These are phyloP conservation scores for Drosophila busckii DNA, from an alignment of 1,140 invertebrate species.

Conservation along the genomic window DNA sequence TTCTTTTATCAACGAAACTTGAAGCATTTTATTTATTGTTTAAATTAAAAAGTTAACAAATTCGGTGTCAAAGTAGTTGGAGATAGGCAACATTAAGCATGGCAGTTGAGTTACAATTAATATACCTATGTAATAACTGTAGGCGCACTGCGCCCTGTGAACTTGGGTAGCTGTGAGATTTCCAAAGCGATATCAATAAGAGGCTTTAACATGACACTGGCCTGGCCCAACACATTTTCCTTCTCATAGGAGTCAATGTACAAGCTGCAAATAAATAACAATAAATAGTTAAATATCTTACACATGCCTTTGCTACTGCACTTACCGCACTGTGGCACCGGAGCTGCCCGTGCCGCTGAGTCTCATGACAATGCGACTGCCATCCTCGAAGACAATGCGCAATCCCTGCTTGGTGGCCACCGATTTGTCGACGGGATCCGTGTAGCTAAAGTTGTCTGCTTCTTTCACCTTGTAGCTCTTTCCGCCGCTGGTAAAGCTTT, in stretches of 20 bases:
- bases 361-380: slow-evolving; percentile 94
- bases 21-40: too few relatives aligned
- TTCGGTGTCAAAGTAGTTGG: too few relatives aligned
- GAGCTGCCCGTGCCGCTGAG: slow-evolving; percentile 98
- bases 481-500: slow-evolving; percentile 81
- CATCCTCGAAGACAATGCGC: slow-evolving; percentile 95
- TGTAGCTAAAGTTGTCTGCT: slow-evolving; percentile 96
- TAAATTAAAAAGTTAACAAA: too few relatives aligned
- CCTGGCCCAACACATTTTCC: slow-evolving; percentile 85
- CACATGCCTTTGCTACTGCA: neutral
- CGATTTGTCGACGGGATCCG: slow-evolving; percentile 95
- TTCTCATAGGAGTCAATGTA: slow-evolving; percentile 95
- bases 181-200: slow-evolving; percentile 93
- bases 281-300: neutral
- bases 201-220: slow-evolving; percentile 92
- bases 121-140: slow-evolving; percentile 96
- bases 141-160: slow-evolving; percentile 92
- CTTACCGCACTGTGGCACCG: slow-evolving; percentile 93
- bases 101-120: slow-evolving; percentile 1
- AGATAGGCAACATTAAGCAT: too few relatives aligned
- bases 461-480: slow-evolving; percentile 88
- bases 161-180: slow-evolving; percentile 89
- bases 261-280: slow-evolving; percentile 81
- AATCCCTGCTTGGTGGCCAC: slow-evolving; percentile 96
- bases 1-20: too few relatives aligned